Base-by-base conservation (phyloP, 1,140 invertebrate genomes). In the Pararge aegeria region DNA sequence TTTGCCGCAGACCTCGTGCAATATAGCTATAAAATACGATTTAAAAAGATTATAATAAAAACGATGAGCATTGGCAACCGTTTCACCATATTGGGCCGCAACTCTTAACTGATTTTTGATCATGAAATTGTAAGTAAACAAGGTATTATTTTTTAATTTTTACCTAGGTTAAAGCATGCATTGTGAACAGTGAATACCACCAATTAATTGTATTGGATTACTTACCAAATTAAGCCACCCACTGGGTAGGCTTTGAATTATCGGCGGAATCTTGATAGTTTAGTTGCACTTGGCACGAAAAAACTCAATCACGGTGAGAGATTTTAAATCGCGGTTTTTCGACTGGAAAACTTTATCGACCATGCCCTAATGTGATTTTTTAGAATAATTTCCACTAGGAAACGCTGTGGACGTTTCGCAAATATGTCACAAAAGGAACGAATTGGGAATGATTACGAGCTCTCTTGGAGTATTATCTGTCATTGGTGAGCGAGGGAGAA, bases 261-360 rank as follows among this genome's bases (percentile, higher is more conserved):
- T 85, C 83, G 89, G 85, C 89, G 90, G 90, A 90, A 90, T 90
- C 83, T 90, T 90, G 89, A 86, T 84, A 83, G 87, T 80, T 90
- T 90, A 90, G 77, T 89, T 80, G 85, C 89, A 90, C 89, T 89
- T 86, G 80, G 82, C 86, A 88, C 80, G 75, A 80, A 87, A 89
- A 88, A 89, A 89, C 78, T 80, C 81, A 79, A 83, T 73, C 78
- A 82, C 87, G 78, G 75, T 82, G 76, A 78, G 56, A 75, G 74
- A 80, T 78, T 87, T 86, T 79, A 71, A 78, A 63, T 83, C 78
- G 82, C 84, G 79, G 75, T 76, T 80, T 82, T 80, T 87, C 61
- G 64, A 70, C 68, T 70, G 65, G 75, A 79, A 78, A 83, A 85
- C 78, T 86, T 77, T 84, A 83, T 68, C 81, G 77, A 89, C 83